phyloP scores from a whole-genome alignment of 2,888 invertebrate species.

The Melipona bicolor region DNA sequence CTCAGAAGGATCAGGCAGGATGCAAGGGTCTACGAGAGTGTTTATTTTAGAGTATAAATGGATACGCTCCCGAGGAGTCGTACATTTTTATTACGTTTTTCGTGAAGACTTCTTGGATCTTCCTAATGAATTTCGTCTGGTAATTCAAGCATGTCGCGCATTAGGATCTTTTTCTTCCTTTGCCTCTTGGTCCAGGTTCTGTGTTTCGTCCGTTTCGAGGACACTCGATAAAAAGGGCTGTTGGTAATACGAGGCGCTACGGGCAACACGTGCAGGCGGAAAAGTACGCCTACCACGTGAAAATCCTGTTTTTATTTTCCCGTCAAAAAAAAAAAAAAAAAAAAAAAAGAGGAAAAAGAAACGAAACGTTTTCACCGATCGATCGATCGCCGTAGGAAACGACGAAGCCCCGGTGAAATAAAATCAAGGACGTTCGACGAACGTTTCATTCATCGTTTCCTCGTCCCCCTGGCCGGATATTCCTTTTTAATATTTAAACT shows the following conservation, averaged over 20 bases:
- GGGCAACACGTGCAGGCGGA: constrained; percentile 59
- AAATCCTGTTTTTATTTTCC: constrained; percentile 68
- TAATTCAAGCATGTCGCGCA: constrained; percentile 62
- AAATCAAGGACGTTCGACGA: constrained; percentile 35
- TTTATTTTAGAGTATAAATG: constrained; percentile 60
- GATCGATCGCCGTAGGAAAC: constrained; percentile 36
- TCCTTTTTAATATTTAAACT: constrained; percentile 44
- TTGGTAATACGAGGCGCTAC: constrained; percentile 65
- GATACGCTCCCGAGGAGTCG: constrained; percentile 31
- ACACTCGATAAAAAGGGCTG: constrained; percentile 43
- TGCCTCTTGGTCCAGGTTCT: constrained; percentile 21
- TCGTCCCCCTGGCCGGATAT: background rate
- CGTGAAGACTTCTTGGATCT: constrained; percentile 30
- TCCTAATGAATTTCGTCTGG: constrained; percentile 37
- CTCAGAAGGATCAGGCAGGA: constrained; percentile 48
- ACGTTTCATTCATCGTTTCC: constrained; percentile 31
- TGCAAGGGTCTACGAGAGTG: constrained; percentile 46
- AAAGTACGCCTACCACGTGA: constrained; percentile 36
- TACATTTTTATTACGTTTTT: constrained; percentile 53
- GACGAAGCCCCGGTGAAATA: constrained; percentile 9
- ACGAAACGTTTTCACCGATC: constrained; percentile 59
- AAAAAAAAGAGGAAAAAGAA: background rate
- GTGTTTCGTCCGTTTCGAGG: constrained; percentile 31
- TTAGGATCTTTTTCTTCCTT: constrained; percentile 7
- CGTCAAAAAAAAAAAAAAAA: background rate